Evolutionary conservation across 2,888 invertebrate species (phyloP).

Genomic region (Melitaea athalia): DNA sequence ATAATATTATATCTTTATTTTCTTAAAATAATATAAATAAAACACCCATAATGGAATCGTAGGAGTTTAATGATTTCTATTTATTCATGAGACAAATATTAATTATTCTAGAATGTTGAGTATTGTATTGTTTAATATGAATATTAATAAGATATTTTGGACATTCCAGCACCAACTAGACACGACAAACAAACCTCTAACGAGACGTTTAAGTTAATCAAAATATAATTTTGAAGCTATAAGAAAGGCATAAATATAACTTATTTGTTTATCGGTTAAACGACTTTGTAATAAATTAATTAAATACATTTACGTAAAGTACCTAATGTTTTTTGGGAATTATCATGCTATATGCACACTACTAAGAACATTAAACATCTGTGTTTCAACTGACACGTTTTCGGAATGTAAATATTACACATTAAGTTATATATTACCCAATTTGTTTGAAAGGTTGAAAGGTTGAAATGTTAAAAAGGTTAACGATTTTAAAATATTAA

Average conservation of each 20-base stretch:
- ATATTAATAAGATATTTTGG: conserved; percentile 5
- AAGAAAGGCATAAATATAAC: neutral
- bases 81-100: conserved; percentile 1
- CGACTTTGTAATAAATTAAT: neutral
- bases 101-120: conserved; percentile 4
- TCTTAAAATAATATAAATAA: neutral
- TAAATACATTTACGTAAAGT: neutral
- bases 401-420: neutral
- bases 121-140: neutral
- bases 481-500: conserved; percentile 5
- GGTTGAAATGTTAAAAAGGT: neutral
- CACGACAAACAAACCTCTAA: neutral
- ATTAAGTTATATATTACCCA: neutral
- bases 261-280: too few species aligned
- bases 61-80: neutral
- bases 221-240: neutral
- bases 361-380: neutral
- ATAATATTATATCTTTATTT: neutral
- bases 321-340: neutral
- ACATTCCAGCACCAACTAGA: conserved; percentile 2
- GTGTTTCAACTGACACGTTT: neutral
- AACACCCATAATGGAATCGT: conserved; percentile 1
- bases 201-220: neutral
- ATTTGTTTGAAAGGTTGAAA: conserved; percentile 9
- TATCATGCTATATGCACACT: neutral